phyloP scores from a whole-genome alignment of 2,113 vertebrate species.

The Azemiops feae region DNA sequence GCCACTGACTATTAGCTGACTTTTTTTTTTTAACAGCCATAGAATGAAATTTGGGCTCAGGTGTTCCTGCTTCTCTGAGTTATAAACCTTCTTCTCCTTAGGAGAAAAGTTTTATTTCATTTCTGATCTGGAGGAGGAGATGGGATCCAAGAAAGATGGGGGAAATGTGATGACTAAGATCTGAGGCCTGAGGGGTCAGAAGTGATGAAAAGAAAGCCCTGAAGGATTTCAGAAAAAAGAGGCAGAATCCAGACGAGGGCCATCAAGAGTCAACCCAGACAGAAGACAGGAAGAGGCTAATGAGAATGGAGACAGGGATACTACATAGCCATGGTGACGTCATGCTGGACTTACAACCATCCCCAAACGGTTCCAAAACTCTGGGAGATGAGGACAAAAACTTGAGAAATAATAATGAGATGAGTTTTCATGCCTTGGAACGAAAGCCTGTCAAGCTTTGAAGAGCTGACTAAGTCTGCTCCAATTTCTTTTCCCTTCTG shows the following conservation, averaged over 20 bases:
- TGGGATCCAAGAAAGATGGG: not conserved
- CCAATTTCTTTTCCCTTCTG: conserved; percentile 35
- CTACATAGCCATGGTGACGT: conserved; percentile 64
- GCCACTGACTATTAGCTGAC: not conserved
- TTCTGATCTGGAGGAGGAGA: not conserved
- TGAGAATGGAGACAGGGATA: conserved; percentile 70
- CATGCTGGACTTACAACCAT: conserved; percentile 54
- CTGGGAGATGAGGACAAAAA: conserved; percentile 9
- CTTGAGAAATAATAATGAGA: conserved; percentile 36
- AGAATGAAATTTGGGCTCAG: not conserved
- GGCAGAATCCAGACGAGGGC: conserved; percentile 42
- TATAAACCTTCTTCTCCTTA: not conserved
- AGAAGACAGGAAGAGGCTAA: conserved; percentile 67
- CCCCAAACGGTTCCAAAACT: conserved; percentile 60
- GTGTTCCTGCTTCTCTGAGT: not conserved
- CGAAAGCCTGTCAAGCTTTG: conserved; percentile 17
- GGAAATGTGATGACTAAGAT: conserved; percentile 27
- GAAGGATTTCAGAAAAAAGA: conserved; percentile 48
- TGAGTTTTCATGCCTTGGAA: conserved; percentile 40
- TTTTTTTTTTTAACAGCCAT: not conserved
- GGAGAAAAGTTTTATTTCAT: not conserved
- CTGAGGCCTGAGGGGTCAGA: not conserved
- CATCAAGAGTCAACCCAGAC: conserved; percentile 55
- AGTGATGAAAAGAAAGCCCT: conserved; percentile 32
- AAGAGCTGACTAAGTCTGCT: conserved; percentile 24